Base-by-base conservation (phyloP, 2,113 vertebrate genomes). In the Syrmaticus mikado region DNA sequence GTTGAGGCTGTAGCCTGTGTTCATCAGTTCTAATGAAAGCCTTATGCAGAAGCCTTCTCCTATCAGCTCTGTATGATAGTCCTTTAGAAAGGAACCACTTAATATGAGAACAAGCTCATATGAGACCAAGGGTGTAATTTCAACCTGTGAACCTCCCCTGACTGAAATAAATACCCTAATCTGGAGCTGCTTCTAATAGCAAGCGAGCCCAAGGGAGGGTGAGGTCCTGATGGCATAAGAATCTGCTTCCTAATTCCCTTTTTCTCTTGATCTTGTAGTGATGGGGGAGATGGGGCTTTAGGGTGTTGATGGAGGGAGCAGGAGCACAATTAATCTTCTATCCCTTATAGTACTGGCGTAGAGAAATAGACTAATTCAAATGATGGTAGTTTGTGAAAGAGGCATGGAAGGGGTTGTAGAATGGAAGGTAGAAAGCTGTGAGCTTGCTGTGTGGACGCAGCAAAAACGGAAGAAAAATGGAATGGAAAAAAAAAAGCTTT, bases 91-190 rank as follows among this genome's bases (percentile, higher is more conserved):
- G 46, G 52, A 81, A 84, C 10, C 5, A 19, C 72, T 87, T 87
- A 20, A 77, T 34, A 34, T 0, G 3, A 71, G 8, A 62, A 71
- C 57, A 52, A 46, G 46, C 41, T 71, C 20, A 6, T 10, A 12
- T 17, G 75, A 78, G 73, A 85, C 34, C 15, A 16, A 25, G 76
- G 30, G 20, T 96, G 89, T 66, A 74, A 94, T 77, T 94, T 76
- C 81, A 91, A 43, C 85, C 84, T 67, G n/a, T 74, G 81, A 91
- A 13, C 50, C 34, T 12, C 46, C 46, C 50, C 32, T 32, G 21
- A 34, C 68, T 28, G 85, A 74, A 92, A 91, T n/a, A 62, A 91
- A 91, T 34, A 43, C 41, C 17, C 17, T 50, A 36, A 18, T 41
- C 5, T 4, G 3, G 34, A 88, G 46, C 52, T 34, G 28, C 67